These are phyloP conservation scores for Geodia barretti DNA, from an alignment of 37 sponge, comb jelly and placozoan species.

Conservation along the genomic window DNA sequence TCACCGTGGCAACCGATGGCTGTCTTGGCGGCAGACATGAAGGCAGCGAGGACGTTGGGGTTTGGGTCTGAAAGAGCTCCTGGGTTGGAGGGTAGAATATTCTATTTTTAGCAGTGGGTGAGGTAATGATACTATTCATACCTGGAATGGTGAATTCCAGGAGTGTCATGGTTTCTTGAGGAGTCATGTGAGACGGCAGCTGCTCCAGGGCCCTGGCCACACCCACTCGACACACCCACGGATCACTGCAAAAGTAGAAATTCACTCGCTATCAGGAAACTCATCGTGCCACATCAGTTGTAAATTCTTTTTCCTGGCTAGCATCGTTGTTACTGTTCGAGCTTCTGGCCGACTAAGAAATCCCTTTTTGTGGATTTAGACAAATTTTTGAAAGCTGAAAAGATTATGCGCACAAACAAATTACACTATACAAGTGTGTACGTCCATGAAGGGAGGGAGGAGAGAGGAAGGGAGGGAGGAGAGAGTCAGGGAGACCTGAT, in stretches of 20 bases:
- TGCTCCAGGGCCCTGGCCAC: slow-evolving; percentile 78
- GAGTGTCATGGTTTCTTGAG: background rate
- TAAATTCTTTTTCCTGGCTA: too few species aligned
- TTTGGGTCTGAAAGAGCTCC: slow-evolving; percentile 69
- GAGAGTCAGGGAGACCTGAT: background rate
- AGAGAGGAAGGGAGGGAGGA: too few species aligned
- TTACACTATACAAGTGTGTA: too few species aligned
- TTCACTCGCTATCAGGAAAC: too few species aligned
- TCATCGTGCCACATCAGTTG: too few species aligned
- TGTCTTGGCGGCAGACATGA: slow-evolving; percentile 73
- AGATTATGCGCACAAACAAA: background rate
- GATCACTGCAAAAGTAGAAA: slow-evolving; percentile 53
- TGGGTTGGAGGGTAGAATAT: too few species aligned
- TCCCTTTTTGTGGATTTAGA: too few species aligned
- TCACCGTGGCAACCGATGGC: slow-evolving; percentile 82
- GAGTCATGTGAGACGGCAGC: slow-evolving; percentile 26
- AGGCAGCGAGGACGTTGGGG: slow-evolving; percentile 53
- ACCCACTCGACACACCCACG: slow-evolving; percentile 86
- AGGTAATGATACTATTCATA: background rate
- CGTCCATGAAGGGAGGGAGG: too few species aligned
- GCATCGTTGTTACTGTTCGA: too few species aligned
- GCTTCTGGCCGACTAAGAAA: too few species aligned
- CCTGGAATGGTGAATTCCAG: background rate
- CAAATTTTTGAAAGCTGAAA: background rate
- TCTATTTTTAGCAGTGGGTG: too few species aligned